Base-by-base conservation (phyloP, 2,797 vertebrate species). In the Knipowitschia caucasica region DNA sequence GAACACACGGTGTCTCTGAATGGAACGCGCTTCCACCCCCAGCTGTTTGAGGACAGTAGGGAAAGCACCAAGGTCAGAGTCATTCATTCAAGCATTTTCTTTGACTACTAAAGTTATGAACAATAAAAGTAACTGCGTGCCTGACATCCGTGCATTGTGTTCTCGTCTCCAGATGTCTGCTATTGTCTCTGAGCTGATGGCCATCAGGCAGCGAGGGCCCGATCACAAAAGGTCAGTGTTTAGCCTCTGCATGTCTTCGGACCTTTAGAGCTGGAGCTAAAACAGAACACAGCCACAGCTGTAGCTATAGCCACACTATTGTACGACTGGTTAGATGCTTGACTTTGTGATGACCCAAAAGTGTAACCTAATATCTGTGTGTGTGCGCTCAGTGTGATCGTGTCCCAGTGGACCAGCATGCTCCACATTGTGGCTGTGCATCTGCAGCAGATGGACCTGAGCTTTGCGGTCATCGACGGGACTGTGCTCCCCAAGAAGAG, bases 381-480 rank as follows among this genome's bases (percentile, higher is more conserved):
- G n/a, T 7, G 10, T 15, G 42, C 27, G 36, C 49, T 18, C 74
- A 99, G 96, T 33, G 95, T 99, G 62, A 89, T 99, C 17, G 93
- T 99, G 45, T 99, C 96, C 23, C 96, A 99, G 82, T 99, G 96
- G 96, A 98, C 94, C 1, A 94, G 92, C 75, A 96, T 99, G 96
- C 84, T 99, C 51, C 84, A 55, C 2, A 91, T 98, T 1, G 92
- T 98, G 35, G 92, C 92, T 0, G 66, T 87, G 50, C 96, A 98
- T 49, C 89, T 99, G 43, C 62, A 57, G 64, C 73, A 14, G 21
- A 84, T 88, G 4, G 88, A 86, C 11, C 69, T 97, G 56, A 91
- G 65, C 0, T 94, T 91, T 0, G 86, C 62, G 1, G 89, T 89
- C 1, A 91, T 98, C 0, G 93, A 98, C 2, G 95, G 97, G 12